Base-by-base conservation (phyloP, 2,888 invertebrate genomes). In the Dasysyrphus albostriatus region DNA sequence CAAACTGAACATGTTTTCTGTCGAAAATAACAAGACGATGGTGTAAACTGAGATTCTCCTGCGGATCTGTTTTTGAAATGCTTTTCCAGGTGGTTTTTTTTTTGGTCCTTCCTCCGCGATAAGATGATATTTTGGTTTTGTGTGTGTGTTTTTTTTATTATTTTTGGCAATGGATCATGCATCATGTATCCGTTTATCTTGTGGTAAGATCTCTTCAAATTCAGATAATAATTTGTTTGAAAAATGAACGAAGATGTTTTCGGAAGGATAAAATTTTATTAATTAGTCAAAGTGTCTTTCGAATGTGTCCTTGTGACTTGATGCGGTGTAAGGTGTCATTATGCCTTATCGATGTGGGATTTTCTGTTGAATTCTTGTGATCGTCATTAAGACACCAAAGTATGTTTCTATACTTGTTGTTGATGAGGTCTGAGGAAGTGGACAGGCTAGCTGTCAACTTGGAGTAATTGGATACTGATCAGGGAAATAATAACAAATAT, bases 161-260 rank as follows among this genome's bases (percentile, higher is more conserved):
- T 59, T 81, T 82, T 74, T 73, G 73, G 85, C 73, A 78, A 79
- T 87, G 87, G 87, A 87, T 83, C 83, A 87, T 85, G 87, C 75
- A 70, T 87, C 83, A 87, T 83, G 39, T 49, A 24, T 49, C 24
- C 19, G 72, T 75, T 61, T 83, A 83, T 87, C 82, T 79, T 16
- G 59, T 39, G 47, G 79, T 56, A 49, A 61, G 70, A 87, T 87
- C 87, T 87, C 59, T 39, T 79, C 72, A 87, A 87, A 83, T 87
- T 83, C 79, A 78, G 78, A 87, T 87, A 83, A 87, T 87, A 87
- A 87, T 87, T 87, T 87, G 87, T 87, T 87, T 87, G 75, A 87
- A 83, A 87, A 87, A 87, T 83, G 87, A 72, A 79, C 70, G 32
- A 49, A 78, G 87, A 79, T 87, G 75, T 87, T 78, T 61, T 65